Evolutionary conservation across 1,140 invertebrate species (phyloP).

Genomic region (Aphidius ervi): DNA sequence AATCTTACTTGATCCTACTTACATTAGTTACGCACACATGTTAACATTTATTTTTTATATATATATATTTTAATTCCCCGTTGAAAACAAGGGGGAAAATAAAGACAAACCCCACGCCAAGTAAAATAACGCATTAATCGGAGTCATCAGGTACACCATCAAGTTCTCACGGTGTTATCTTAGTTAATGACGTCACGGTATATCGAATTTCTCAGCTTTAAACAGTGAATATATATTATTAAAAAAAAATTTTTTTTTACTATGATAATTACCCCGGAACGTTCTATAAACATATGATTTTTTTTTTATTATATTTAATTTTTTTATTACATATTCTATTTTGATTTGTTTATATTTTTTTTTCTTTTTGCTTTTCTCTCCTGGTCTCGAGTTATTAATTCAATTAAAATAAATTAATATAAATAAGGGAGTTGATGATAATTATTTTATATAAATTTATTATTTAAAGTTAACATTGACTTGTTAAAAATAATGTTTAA

Average conservation of each 20-base stretch:
- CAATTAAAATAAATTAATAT: too few relatives aligned
- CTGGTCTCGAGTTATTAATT: too few relatives aligned
- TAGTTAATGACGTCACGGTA: slow-evolving; percentile 28
- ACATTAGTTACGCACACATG: too few relatives aligned
- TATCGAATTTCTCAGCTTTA: slow-evolving; percentile 26
- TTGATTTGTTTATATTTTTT: background rate
- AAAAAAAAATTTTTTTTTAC: slow-evolving; percentile 20
- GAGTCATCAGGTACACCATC: slow-evolving; percentile 2
- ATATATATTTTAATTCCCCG: background rate
- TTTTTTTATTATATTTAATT: slow-evolving; percentile 1
- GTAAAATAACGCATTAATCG: slow-evolving; percentile 16
- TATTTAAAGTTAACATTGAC: too few relatives aligned
- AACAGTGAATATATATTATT: slow-evolving; percentile 10
- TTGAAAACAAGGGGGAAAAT: background rate
- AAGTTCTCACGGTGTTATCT: slow-evolving; percentile 28
- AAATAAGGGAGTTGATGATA: too few relatives aligned
- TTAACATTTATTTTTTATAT: background rate
- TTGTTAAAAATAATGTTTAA: too few relatives aligned
- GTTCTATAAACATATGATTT: background rate
- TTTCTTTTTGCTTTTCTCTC: too few relatives aligned
- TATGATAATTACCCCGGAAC: slow-evolving; percentile 9
- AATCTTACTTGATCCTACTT: too few relatives aligned
- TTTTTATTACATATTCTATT: slow-evolving; percentile 5
- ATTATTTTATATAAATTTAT: too few relatives aligned
- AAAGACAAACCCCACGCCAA: slow-evolving; percentile 7